Base-by-base conservation (phyloP, 2,797 vertebrate species). In the Garrulus glandarius region DNA sequence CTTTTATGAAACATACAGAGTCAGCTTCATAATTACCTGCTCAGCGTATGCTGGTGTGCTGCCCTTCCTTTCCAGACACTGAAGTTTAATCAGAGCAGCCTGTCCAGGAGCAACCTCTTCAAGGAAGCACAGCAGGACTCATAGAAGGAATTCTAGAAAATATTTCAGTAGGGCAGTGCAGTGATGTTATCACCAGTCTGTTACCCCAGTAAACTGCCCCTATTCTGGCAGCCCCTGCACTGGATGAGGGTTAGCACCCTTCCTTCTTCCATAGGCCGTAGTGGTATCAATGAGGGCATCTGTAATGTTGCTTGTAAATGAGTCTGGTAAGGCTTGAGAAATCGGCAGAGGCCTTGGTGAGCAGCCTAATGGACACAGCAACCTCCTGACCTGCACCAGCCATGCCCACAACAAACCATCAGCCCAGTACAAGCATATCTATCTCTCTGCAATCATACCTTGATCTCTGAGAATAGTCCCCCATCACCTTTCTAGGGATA, bases 1-100 rank as follows among this genome's bases (percentile, higher is more conserved):
- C 53, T 85, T 86, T 93, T 63, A 34, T 5, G 1, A 63, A 77
- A 63, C 8, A 32, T 27, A 5, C 53, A 47, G 90, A 69, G 27
- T 12, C 0, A 0, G 34, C 59, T 86, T 65, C 4, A 0, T 27
- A 21, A 65, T 61, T n/a, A 34, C 56, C 50, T 72, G 72, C 24
- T 71, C 72, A n/a, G 4, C 20, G 6, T 5, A 0, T 23, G 60
- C 27, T 70, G 70, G 18, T 71, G 29, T 41, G 53, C 56, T 94
- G 89, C n/a, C 41, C 47, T 75, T 52, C 46, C 6, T n/a, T 68
- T 34, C 79, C 76, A 86, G 49, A 15, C 22, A 32, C 34, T 65
- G 44, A n/a, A n/a, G 27, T 65, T 78, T 56, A 55, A 76, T 55
- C 61, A 74, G 30, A 71, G 71, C 44, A 69, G 18, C 53, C 64